Evolutionary conservation across 1,140 invertebrate species (phyloP), one percentile per base, ranked within the genome.

Genomic region (Tetramorium parvispinum): DNA sequence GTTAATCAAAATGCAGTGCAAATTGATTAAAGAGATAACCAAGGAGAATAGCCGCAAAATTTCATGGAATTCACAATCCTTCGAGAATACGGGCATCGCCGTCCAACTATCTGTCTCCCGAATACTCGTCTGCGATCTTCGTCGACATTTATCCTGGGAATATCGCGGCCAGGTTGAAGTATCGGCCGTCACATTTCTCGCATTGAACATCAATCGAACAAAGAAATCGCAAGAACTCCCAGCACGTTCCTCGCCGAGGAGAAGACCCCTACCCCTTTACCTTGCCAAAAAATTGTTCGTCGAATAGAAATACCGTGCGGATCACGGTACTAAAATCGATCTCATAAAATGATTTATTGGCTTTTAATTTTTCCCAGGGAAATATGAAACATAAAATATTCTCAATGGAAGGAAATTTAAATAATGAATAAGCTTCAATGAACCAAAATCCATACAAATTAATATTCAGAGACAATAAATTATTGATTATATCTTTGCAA

Each of bases 61-160:
- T 87, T 87, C 21, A 85, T 55, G 71, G 78, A 55, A 89, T 89
- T 37, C 24, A 70, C 71, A 76, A 90, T 90, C 85, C 43, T 63
- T 18, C 68, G 85, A 79, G 78, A 70, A 87, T 87, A 85, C 66
- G 75, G 68, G 70, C 65, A 65, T 68, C 70, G 46, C 37, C 76
- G 82, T 77, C 63, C 88, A 59, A 82, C 88, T 89, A 91, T 91
- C 87, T 90, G 88, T 88, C 89, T 91, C 77, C 82, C 63, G 81
- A 90, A 91, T 86, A 90, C 78, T 92, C 91, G 85, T 87, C 90
- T 73, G 78, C 85, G 91, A 92, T 91, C 91, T 92, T 92, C 87
- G 85, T 88, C 87, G 91, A 92, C 92, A 93, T 93, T 91, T 93
- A 89, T 93, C 89, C 86, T 85, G 66, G 83, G 92, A 93, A 93